Evolutionary conservation across 2,797 vertebrate genomes (phyloP), one percentile per base, ranked within the genome.

Genomic region (Amblyopsis hoosieri): DNA sequence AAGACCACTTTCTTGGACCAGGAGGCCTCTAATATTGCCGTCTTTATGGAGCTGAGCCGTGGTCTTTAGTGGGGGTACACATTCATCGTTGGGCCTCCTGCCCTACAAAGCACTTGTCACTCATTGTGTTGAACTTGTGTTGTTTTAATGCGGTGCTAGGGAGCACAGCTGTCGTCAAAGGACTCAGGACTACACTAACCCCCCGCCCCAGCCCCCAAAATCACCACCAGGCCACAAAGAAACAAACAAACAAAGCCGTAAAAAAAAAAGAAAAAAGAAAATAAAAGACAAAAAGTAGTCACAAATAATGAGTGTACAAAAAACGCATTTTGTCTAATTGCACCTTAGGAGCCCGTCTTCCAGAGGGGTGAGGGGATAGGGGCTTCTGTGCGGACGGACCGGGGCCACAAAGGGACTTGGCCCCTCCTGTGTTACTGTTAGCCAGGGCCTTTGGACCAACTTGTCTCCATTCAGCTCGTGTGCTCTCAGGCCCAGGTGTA

Each of bases 401-500:
- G 29, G 61, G 70, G 84, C 68, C 74, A 89, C 87, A 90, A 89
- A 89, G 67, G 74, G 82, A 79, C 71, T 74, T 64, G 80, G 80
- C 88, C 87, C 88, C 89, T 83, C 85, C 85, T 85, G 86, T 82
- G 87, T 84, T 80, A 85, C 85, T 88, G 88, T 89, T 89, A 85
- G 88, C 85, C 81, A 79, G 87, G 79, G 81, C 85, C 87, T 87
- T 90, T 90, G 82, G 85, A 85, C 86, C 82, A 89, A 89, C 85
- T 85, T 85, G 88, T 85, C 80, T 85, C 74, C 82, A 88, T 90
- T 90, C 89, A 90, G 84, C 85, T 76, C 82, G 74, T 74, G 57
- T 74, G 57, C 89, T 90, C 89, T 88, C 79, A 87, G 84, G 82
- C 88, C 85, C 89, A 90, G 89, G 89, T 90, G 89, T 90, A 85